phyloP scores from a whole-genome alignment of 1,140 invertebrate genomes.

The Euwallacea fornicatus region DNA sequence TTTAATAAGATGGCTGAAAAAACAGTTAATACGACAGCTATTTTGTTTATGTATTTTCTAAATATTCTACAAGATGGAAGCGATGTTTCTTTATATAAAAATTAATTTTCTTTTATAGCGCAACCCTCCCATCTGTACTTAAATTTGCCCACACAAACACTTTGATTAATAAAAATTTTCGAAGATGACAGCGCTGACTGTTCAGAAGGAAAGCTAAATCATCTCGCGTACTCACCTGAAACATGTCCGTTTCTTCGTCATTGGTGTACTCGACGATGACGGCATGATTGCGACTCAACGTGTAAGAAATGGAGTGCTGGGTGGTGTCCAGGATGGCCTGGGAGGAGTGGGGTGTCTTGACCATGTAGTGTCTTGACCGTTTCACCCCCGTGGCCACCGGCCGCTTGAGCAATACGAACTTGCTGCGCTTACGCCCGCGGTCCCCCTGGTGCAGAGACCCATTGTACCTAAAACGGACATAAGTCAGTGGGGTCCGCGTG shows the following conservation, averaged over 20 bases:
- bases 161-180: too few species aligned
- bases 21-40: too few species aligned
- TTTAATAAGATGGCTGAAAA: too few species aligned
- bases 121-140: too few species aligned
- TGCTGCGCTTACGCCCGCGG: constrained; percentile 87
- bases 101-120: too few species aligned
- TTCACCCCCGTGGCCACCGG: constrained; percentile 89
- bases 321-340: constrained; percentile 88
- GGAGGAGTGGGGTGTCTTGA: constrained; percentile 85
- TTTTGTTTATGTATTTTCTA: too few species aligned
- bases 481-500: not conserved
- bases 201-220: not conserved
- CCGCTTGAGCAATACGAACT: constrained; percentile 88
- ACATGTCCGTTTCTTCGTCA: constrained; percentile 96
- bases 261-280: constrained; percentile 96
- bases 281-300: constrained; percentile 92
- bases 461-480: constrained; percentile 79
- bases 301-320: constrained; percentile 97
- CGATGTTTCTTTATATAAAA: too few species aligned
- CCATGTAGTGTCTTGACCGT: constrained; percentile 92
- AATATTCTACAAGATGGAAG: too few species aligned
- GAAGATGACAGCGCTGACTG: too few species aligned
- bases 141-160: too few species aligned
- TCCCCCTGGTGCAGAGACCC: constrained; percentile 90
- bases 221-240: constrained; percentile 71